Base-by-base conservation (phyloP, 2,113 vertebrate genomes). In the Leptocoma aspasia region DNA sequence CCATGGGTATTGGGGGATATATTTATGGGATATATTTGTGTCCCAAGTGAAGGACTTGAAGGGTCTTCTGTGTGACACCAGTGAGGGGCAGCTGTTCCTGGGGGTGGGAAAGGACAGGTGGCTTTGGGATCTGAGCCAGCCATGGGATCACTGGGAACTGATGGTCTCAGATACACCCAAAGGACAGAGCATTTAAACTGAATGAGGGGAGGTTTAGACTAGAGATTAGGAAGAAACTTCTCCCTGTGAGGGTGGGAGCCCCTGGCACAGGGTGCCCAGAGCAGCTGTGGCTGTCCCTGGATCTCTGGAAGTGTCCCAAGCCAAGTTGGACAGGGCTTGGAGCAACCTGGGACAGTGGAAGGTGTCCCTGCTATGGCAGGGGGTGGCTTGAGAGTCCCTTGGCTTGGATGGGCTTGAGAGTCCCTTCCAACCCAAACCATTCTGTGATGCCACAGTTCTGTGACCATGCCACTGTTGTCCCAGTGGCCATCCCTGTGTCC, bases 391-490 rank as follows among this genome's bases (percentile, higher is more conserved):
- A 33, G 7, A 7, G 26, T 35, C 30, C 24, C 20, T 76, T 39
- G 57, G n/a, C 6, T 2, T 0, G 8, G 61, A 5, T 41, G 54
- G 0, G 2, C 0, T 61, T 82, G 18, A 33, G 7, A 7, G 26
- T 35, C 30, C 24, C 20, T 76, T 31, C n/a, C n/a, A 54, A 9
- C 30, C 41, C 54, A 82, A 54, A 11, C 17, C 70, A 10, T 17
- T 30, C 53, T 24, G 19, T 6, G 19, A 12, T n/a, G 17, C 45
- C 53, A 30, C 47, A 24, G 1, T 68, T 26, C 3, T 65, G 30
- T 10, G 45, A 2, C 8, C 7, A 5, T 57, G 47, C 16, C 41
- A 9, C 31, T 2, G 24, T 6, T 31, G 37, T 71, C 42, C 30
- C 6, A 2, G 52, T 42, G 47, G 12, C 57, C 63, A 33, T 17